Conservation (phyloP, 2,113 vertebrate genomes). For the Patagioenas fasciata region DNA sequence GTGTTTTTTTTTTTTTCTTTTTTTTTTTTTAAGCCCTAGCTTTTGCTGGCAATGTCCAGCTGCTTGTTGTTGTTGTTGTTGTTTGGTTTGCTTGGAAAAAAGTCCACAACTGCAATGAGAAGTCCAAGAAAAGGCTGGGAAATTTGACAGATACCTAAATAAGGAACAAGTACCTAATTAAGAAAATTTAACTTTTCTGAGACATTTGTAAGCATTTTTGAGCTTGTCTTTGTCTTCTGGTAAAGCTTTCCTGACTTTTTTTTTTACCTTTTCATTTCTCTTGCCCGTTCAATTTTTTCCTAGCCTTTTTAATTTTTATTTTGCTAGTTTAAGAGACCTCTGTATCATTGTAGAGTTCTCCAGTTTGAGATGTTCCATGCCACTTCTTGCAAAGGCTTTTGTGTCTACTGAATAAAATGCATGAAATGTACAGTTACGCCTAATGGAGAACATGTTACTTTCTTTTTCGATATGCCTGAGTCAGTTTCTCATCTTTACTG, state of each 20-base stretch:
- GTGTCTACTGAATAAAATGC: accelerated
- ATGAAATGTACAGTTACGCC: not conserved
- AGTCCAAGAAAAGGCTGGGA: not conserved
- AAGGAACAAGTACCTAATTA: not conserved
- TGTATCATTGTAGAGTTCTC: not conserved
- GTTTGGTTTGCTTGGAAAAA: no score
- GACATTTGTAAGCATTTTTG: not conserved
- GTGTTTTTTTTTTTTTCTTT: not conserved
- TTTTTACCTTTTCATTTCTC: no score
- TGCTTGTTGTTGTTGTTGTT: not conserved
- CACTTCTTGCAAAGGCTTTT: not conserved
- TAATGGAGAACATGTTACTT: not conserved
- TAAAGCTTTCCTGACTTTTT: not conserved
- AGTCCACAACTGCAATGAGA: accelerated
- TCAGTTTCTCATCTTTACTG: not conserved
- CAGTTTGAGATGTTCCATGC: not conserved
- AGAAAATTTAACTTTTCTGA: not conserved
- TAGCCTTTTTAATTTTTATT: not conserved
- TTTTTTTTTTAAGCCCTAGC: not conserved
- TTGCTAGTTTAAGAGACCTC: not conserved
- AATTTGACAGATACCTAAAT: not conserved
- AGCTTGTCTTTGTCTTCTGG: not conserved
- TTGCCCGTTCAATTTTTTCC: no score
- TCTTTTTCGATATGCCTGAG: not conserved
- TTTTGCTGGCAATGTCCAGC: not conserved